Conservation (phyloP, 1,140 invertebrate species). For the Laupala kohalensis region DNA sequence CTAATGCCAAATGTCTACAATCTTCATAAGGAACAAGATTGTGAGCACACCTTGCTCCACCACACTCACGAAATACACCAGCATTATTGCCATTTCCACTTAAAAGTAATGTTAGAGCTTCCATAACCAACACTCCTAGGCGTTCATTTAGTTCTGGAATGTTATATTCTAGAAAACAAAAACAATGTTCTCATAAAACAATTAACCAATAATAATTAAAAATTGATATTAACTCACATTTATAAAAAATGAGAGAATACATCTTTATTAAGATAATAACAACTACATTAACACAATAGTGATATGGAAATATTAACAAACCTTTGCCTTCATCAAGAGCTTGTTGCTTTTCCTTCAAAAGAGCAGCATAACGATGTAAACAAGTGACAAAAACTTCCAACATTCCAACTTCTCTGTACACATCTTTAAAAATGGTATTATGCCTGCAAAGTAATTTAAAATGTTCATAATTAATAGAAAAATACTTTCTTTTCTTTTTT, state of each 20-base stretch:
- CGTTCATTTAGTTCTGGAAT: conserved; percentile 54
- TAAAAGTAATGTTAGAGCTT: conserved; percentile 69
- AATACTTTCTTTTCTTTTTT: no score
- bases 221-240: not conserved
- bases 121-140: conserved; percentile 73
- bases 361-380: conserved; percentile 68
- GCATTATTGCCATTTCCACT: conserved; percentile 74
- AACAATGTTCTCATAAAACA: not conserved
- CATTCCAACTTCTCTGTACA: conserved; percentile 93
- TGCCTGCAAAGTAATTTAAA: conserved; percentile 40
- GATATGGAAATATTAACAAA: conserved; percentile 7
- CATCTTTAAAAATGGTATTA: conserved; percentile 91
- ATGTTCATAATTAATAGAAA: conserved; percentile 13
- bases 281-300: not conserved
- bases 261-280: not conserved
- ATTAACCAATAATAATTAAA: not conserved
- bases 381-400: conserved; percentile 94
- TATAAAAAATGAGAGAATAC: not conserved
- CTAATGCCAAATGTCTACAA: conserved; percentile 66
- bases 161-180: conserved; percentile 29
- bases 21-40: conserved; percentile 75
- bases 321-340: conserved; percentile 25
- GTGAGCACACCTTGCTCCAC: conserved; percentile 80
- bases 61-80: conserved; percentile 82
- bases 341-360: conserved; percentile 56